Percentiles rank a stretch among this genome's conserved stretches.
These are phyloP conservation scores for Stictocephala bisonia DNA, from an alignment of 2,888 invertebrate genomes.

Conservation along the genomic window DNA sequence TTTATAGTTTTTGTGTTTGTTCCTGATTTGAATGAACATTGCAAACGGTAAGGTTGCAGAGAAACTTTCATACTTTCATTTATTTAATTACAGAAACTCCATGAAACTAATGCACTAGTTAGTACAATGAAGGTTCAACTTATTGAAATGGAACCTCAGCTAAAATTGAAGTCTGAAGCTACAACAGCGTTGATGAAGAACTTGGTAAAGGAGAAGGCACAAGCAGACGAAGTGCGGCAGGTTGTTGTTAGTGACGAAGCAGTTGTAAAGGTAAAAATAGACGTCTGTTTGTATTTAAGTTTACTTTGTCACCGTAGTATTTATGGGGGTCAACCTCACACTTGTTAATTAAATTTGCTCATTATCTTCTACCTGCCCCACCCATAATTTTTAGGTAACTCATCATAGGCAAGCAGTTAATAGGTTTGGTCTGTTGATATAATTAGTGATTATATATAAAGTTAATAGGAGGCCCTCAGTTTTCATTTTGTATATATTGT, in stretches of 20 bases:
- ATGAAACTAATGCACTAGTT: constrained; percentile 84
- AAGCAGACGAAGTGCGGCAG: constrained; percentile 83
- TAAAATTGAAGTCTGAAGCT: constrained; percentile 81
- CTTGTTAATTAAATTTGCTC: too few relatives aligned
- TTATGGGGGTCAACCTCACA: too few relatives aligned
- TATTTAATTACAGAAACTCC: constrained; percentile 78
- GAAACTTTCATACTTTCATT: too few relatives aligned
- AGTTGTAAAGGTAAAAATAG: constrained; percentile 80
- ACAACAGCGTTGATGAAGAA: constrained; percentile 80
- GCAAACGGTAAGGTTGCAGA: not conserved
- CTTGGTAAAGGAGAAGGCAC: constrained; percentile 82
- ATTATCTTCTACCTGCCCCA: too few relatives aligned
- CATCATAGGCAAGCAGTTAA: too few relatives aligned
- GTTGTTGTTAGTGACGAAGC: constrained; percentile 87
- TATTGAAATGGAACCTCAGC: constrained; percentile 81
- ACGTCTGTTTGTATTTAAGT: too few relatives aligned
- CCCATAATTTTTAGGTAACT: too few relatives aligned
- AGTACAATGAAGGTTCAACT: constrained; percentile 88
- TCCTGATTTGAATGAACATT: not conserved
- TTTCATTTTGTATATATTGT: too few relatives aligned
- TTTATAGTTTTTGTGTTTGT: not conserved
- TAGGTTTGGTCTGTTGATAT: too few relatives aligned
- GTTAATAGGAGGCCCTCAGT: too few relatives aligned
- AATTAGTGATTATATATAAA: too few relatives aligned
- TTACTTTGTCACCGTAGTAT: too few relatives aligned